These are phyloP conservation scores for Ifrita kowaldi DNA, from an alignment of 2,113 vertebrate genomes.

Conservation along the genomic window DNA sequence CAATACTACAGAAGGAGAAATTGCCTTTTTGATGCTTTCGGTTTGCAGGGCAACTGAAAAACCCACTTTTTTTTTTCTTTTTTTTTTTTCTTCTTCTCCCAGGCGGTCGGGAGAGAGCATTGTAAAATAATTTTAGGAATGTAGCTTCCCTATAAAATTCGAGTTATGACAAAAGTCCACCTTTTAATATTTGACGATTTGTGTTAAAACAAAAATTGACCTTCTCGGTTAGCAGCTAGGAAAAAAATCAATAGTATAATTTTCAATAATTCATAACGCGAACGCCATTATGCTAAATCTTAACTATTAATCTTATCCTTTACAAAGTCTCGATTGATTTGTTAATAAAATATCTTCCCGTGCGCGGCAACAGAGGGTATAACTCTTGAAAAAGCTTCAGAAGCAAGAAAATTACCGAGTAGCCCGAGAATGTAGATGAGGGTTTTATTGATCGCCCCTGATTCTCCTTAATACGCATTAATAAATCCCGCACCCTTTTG, in stretches of 20 bases:
- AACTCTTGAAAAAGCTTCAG: conserved; percentile 83
- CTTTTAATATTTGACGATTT: conserved; percentile 78
- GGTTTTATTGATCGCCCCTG: conserved; percentile 82
- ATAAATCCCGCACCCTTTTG: conserved; percentile 85
- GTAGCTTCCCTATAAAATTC: conserved; percentile 62
- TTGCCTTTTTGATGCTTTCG: conserved; percentile 40
- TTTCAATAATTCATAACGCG: conserved; percentile 83
- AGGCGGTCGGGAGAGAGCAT: neutral
- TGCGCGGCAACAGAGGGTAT: conserved; percentile 80
- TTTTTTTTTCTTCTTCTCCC: too few relatives aligned
- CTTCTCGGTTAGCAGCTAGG: conserved; percentile 70
- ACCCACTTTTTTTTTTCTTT: neutral
- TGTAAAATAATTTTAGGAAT: conserved; percentile 69
- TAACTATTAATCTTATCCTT: conserved; percentile 84
- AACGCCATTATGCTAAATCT: conserved; percentile 81
- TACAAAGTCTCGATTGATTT: conserved; percentile 87
- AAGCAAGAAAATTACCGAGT: conserved; percentile 82
- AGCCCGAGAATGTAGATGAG: conserved; percentile 84
- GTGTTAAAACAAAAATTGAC: conserved; percentile 83
- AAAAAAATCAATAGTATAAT: conserved; percentile 79
- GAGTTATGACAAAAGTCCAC: conserved; percentile 69
- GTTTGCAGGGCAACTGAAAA: conserved; percentile 40
- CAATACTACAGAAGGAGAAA: conserved; percentile 28
- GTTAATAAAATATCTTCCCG: conserved; percentile 82
- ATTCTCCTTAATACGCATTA: conserved; percentile 84